Evolutionary conservation across 2,113 vertebrate species (phyloP).

Genomic region (Cettia cetti): DNA sequence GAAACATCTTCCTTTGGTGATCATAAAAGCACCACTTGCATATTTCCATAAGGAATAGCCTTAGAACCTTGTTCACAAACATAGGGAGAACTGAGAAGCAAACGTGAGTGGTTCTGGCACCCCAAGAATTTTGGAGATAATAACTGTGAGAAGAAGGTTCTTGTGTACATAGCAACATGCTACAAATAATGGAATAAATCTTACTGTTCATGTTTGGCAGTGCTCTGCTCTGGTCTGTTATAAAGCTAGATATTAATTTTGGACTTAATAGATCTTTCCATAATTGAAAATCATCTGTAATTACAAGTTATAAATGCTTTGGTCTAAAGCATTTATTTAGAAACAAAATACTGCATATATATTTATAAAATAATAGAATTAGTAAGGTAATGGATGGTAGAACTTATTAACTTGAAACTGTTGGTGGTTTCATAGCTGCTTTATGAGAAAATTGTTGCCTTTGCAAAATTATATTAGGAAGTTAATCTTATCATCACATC

Average conservation of each 20-base stretch:
- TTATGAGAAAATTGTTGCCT: background rate
- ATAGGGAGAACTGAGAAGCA: conserved; percentile 24
- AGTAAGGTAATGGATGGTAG: background rate
- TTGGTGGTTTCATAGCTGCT: background rate
- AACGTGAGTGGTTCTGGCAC: conserved; percentile 37
- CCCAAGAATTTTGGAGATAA: conserved; percentile 23
- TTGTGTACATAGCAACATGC: background rate
- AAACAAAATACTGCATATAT: background rate
- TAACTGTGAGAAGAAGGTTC: background rate
- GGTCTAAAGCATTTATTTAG: background rate
- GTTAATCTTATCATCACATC: background rate
- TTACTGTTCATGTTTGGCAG: background rate
- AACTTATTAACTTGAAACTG: background rate
- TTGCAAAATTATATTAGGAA: background rate
- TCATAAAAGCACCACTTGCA: conserved; percentile 65
- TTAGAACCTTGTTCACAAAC: conserved; percentile 35
- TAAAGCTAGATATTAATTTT: background rate
- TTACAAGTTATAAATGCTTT: background rate
- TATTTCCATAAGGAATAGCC: conserved; percentile 37
- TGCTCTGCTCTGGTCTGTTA: background rate
- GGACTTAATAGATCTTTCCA: background rate
- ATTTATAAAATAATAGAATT: background rate
- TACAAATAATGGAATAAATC: background rate
- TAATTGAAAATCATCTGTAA: background rate
- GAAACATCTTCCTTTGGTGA: conserved; percentile 66